Conservation (phyloP, 2,113 vertebrate species). For the Chelonoidis abingdonii region DNA sequence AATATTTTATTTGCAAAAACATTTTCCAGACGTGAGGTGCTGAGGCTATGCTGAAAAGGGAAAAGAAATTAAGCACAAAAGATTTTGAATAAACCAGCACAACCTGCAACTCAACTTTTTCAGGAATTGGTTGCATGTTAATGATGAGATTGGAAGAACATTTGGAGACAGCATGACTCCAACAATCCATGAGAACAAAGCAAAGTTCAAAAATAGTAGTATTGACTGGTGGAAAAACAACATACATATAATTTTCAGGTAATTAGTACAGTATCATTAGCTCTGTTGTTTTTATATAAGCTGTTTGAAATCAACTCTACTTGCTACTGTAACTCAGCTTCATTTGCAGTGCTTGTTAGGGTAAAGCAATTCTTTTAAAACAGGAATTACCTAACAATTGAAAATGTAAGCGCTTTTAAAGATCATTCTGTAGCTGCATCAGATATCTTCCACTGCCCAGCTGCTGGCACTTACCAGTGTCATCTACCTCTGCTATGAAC, state of each 20-base stretch:
- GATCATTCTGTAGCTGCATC: background rate
- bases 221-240: slow-evolving; percentile 73
- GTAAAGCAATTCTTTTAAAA: background rate
- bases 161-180: slow-evolving; percentile 60
- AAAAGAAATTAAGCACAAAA: fast-evolving
- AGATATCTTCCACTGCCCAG: fast-evolving
- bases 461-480: background rate
- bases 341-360: background rate
- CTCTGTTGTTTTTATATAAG: slow-evolving; percentile 64
- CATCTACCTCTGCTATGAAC: background rate
- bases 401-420: background rate
- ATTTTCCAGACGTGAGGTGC: background rate
- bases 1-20: background rate
- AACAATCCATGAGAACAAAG: slow-evolving; percentile 64
- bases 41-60: background rate
- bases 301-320: slow-evolving; percentile 35
- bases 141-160: slow-evolving; percentile 11
- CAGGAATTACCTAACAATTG: background rate
- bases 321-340: slow-evolving; percentile 4
- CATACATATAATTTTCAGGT: slow-evolving; percentile 82
- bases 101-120: background rate
- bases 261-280: slow-evolving; percentile 78
- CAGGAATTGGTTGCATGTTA: background rate
- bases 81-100: background rate
- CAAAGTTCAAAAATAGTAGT: slow-evolving; percentile 74